A percentile compares a stretch with the other conserved stretches of the same genome.
phyloP scores from a whole-genome alignment of 2,888 invertebrate genomes.

The Matsumyia berberina region DNA sequence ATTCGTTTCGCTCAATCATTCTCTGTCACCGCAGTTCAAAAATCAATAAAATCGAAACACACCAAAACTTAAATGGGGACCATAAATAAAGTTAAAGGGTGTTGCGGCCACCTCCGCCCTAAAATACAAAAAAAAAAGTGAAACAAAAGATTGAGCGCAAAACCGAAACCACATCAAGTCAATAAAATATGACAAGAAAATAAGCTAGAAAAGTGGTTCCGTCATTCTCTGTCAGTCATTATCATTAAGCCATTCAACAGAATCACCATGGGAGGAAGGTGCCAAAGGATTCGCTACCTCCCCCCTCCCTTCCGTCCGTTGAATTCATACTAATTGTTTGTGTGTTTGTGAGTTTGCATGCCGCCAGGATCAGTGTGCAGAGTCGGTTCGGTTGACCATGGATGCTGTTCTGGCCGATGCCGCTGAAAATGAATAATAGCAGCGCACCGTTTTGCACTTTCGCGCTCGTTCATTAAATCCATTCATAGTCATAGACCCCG shows the following conservation, averaged over 20 bases:
- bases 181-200: slow-evolving; percentile 75
- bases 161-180: slow-evolving; percentile 66
- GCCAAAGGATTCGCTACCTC: slow-evolving; percentile 43
- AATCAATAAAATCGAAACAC: slow-evolving; percentile 63
- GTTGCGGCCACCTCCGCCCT: slow-evolving; percentile 4
- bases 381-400: slow-evolving; percentile 68
- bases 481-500: slow-evolving; percentile 29
- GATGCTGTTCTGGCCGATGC: slow-evolving; percentile 59
- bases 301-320: slow-evolving; percentile 18
- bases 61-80: slow-evolving; percentile 46
- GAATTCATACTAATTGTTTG: slow-evolving; percentile 14
- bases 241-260: slow-evolving; percentile 75
- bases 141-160: slow-evolving; percentile 44
- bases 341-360: slow-evolving; percentile 38
- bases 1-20: slow-evolving; percentile 58
- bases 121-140: slow-evolving; percentile 17
- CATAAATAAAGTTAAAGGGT: slow-evolving; percentile 62
- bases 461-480: slow-evolving; percentile 74
- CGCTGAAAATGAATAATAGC: slow-evolving; percentile 75
- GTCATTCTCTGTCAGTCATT: slow-evolving; percentile 74
- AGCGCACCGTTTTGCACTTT: slow-evolving; percentile 72
- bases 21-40: slow-evolving; percentile 57
- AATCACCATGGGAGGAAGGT: slow-evolving; percentile 36
- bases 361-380: slow-evolving; percentile 66
- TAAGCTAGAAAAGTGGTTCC: slow-evolving; percentile 72